phyloP scores from a whole-genome alignment of 1,140 invertebrate genomes.

The Drosophila leontia region DNA sequence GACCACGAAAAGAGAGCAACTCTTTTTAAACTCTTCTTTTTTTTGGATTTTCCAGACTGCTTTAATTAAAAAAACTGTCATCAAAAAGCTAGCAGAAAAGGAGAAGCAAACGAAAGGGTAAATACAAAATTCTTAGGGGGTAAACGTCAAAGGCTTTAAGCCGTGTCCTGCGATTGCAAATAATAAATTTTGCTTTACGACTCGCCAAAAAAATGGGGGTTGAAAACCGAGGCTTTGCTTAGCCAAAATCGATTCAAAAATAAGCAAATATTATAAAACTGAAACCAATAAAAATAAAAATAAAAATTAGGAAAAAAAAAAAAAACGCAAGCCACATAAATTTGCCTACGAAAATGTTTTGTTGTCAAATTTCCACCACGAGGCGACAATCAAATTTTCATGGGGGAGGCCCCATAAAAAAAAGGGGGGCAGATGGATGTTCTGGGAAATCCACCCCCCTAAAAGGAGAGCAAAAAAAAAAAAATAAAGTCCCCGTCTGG shows the following conservation, averaged over 20 bases:
- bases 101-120: not conserved
- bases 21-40: not conserved
- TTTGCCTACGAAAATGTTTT: slow-evolving; percentile 73
- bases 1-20: not conserved
- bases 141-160: slow-evolving; percentile 34
- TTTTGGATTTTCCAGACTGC: not conserved
- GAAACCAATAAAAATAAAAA: slow-evolving; percentile 72
- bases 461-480: not conserved
- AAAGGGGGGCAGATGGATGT: slow-evolving; percentile 5
- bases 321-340: slow-evolving; percentile 37
- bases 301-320: slow-evolving; percentile 67
- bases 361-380: slow-evolving; percentile 74
- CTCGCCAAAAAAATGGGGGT: slow-evolving; percentile 44
- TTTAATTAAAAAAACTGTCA: slow-evolving; percentile 73
- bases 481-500: slow-evolving; percentile 37
- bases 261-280: slow-evolving; percentile 49
- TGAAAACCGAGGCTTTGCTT: slow-evolving; percentile 32
- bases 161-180: slow-evolving; percentile 55
- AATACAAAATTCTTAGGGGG: slow-evolving; percentile 7
- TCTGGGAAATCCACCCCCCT: slow-evolving; percentile 34
- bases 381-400: slow-evolving; percentile 73
- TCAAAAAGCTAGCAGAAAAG: slow-evolving; percentile 31
- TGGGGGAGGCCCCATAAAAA: slow-evolving; percentile 40
- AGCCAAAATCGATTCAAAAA: slow-evolving; percentile 9
- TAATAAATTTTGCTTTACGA: slow-evolving; percentile 78